These are phyloP conservation scores for Drosophila simulans DNA, from an alignment of 1,140 invertebrate genomes.

Conservation along the genomic window DNA sequence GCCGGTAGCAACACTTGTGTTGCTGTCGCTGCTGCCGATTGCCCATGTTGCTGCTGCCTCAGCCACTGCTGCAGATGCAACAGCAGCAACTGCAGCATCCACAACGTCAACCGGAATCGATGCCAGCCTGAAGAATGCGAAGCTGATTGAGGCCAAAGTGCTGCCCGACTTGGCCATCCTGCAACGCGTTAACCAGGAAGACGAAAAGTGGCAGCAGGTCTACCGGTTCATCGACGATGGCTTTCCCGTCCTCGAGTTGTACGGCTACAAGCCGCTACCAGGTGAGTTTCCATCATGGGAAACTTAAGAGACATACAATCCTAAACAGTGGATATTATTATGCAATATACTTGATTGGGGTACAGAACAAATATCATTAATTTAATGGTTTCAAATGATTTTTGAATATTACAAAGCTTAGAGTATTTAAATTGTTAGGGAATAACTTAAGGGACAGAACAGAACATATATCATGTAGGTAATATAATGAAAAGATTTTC, in stretches of 20 bases:
- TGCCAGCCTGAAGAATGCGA: slow-evolving; percentile 75
- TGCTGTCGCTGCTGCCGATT: slow-evolving; percentile 52
- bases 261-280: slow-evolving; percentile 73
- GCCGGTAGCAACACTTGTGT: slow-evolving; percentile 67
- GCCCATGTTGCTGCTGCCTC: slow-evolving; percentile 22
- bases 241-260: slow-evolving; percentile 78
- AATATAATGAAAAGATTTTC: too few relatives aligned
- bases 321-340: neutral
- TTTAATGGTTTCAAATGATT: too few relatives aligned
- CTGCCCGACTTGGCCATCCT: slow-evolving; percentile 74
- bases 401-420: too few relatives aligned
- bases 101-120: slow-evolving; percentile 65
- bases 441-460: too few relatives aligned
- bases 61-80: slow-evolving; percentile 17
- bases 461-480: too few relatives aligned
- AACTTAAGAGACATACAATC: neutral
- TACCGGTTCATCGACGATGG: slow-evolving; percentile 81
- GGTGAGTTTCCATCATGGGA: slow-evolving; percentile 52
- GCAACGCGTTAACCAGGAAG: slow-evolving; percentile 65
- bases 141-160: slow-evolving; percentile 80
- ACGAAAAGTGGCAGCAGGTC: slow-evolving; percentile 81
- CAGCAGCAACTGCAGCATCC: slow-evolving; percentile 14
- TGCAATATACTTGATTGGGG: too few relatives aligned
- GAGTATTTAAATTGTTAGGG: too few relatives aligned
- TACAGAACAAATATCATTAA: too few relatives aligned